Evolutionary conservation across 2,113 vertebrate species (phyloP).

Genomic region (Sebastes schlegelii): DNA sequence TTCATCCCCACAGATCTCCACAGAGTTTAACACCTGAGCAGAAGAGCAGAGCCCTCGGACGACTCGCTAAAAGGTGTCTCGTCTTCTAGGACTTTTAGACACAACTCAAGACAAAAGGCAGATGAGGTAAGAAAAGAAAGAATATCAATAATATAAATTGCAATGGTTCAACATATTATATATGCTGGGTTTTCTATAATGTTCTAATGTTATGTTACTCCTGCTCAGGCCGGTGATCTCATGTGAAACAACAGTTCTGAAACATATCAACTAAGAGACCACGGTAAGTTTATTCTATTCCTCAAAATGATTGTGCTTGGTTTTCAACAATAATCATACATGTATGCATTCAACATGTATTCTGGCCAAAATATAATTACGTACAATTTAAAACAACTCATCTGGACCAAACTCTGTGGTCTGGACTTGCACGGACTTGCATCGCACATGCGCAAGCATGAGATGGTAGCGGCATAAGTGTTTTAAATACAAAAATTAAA

Average conservation of each 20-base stretch:
- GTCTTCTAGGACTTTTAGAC: background rate
- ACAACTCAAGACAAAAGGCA: background rate
- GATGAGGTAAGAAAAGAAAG: constrained; percentile 26
- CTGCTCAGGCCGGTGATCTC: constrained; percentile 3
- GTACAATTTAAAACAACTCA: no score
- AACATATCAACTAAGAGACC: constrained; percentile 61
- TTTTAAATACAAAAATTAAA: no score
- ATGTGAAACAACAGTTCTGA: constrained; percentile 7
- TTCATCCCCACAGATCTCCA: constrained; percentile 15
- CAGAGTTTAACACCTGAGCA: constrained; percentile 8
- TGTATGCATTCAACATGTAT: no score
- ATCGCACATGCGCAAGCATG: no score
- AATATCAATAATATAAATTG: background rate
- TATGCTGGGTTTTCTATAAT: background rate
- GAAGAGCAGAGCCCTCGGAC: constrained; percentile 5
- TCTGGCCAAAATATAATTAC: no score
- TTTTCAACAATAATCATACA: background rate
- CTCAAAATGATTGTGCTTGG: background rate
- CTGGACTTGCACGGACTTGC: no score
- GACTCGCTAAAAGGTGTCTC: background rate
- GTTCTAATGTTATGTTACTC: background rate
- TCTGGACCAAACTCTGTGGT: no score
- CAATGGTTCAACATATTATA: background rate
- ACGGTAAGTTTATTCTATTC: constrained; percentile 41
- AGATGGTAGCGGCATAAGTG: no score